Evolutionary conservation across 2,797 vertebrate species (phyloP).

Genomic region (Pseudochromis fuscus): DNA sequence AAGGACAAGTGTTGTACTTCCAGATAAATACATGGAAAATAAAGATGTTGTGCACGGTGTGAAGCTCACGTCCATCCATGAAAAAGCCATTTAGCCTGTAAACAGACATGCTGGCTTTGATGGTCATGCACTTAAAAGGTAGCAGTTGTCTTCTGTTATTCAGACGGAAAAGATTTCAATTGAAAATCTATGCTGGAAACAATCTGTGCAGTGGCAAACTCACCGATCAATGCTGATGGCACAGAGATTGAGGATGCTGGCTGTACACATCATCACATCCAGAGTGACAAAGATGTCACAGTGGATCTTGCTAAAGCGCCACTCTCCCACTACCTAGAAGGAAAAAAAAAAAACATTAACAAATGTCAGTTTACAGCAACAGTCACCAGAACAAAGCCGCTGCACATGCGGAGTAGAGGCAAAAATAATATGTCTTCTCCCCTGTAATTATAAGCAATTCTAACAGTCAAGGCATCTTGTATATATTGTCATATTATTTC

Average conservation of each 20-base stretch:
- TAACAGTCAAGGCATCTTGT: conserved; percentile 20
- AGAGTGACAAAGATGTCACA: conserved; percentile 99
- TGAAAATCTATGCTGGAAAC: conserved; percentile 58
- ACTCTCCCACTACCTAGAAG: conserved; percentile 95
- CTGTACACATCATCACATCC: conserved; percentile 99
- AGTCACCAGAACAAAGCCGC: conserved; percentile 42
- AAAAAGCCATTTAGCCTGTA: conserved; percentile 29
- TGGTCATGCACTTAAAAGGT: conserved; percentile 20
- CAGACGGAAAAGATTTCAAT: conserved; percentile 53
- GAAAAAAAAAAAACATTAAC: conserved; percentile 69
- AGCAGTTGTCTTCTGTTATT: conserved; percentile 37
- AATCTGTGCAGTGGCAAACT: conserved; percentile 64
- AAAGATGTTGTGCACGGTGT: conserved; percentile 6
- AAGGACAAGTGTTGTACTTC: background rate
- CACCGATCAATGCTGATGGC: conserved; percentile 99
- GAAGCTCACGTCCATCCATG: conserved; percentile 30
- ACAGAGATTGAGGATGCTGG: conserved; percentile 98
- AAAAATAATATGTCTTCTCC: conserved; percentile 21
- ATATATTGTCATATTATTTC: conserved; percentile 33
- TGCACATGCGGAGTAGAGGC: background rate
- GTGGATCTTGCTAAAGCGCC: conserved; percentile 97
- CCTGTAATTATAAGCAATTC: conserved; percentile 34
- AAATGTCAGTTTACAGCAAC: conserved; percentile 55
- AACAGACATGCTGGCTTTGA: conserved; percentile 13
- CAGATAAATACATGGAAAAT: background rate